Conservation (phyloP, 2,113 vertebrate species). For the Cairina moschata region DNA sequence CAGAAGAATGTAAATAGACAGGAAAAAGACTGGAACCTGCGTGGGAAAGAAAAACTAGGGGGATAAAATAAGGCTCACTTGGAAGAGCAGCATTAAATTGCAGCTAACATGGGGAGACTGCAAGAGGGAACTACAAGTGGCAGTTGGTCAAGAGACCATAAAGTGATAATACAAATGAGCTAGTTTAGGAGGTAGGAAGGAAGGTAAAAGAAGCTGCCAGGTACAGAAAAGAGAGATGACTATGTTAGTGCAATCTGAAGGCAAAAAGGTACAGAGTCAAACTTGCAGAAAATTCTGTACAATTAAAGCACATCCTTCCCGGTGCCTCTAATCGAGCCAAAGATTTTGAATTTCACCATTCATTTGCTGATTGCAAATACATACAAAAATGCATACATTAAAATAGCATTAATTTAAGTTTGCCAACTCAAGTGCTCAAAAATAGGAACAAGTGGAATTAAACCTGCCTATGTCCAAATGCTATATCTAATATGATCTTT, state of each 20-base stretch:
- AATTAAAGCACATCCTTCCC: not conserved
- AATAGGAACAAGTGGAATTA: not conserved
- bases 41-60: not conserved
- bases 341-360: not conserved
- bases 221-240: not conserved
- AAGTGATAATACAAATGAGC: not conserved
- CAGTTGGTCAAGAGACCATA: not conserved
- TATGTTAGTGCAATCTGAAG: not conserved
- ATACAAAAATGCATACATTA: not conserved
- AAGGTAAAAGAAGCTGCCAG: not conserved
- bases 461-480: not conserved
- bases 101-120: not conserved
- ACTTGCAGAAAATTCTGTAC: not conserved
- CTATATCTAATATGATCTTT: not conserved
- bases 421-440: not conserved
- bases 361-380: not conserved
- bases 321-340: not conserved
- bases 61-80: not conserved
- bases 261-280: not conserved
- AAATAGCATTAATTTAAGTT: not conserved
- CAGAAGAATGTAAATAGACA: not conserved
- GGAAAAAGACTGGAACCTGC: not conserved
- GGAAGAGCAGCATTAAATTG: too few species aligned
- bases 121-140: not conserved
- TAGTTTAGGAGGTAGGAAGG: not conserved